Conservation (phyloP, 2,113 vertebrate species). For the Saimiri boliviensis region DNA sequence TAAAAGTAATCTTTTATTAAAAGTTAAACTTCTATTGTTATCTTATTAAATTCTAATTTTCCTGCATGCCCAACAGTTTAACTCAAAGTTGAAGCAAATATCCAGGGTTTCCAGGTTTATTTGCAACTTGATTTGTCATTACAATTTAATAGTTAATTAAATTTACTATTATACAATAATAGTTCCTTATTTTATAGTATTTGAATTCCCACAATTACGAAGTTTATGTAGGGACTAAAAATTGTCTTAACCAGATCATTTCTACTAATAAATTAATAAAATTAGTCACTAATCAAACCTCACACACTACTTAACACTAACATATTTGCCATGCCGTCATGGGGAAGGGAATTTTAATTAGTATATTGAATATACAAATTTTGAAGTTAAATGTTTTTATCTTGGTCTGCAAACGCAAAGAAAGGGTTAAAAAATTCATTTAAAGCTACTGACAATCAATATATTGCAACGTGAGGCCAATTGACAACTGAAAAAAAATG, state of each 20-base stretch:
- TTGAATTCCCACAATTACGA: background rate
- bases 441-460: background rate
- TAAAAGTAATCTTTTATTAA: too few species aligned
- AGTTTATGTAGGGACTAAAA: background rate
- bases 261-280: background rate
- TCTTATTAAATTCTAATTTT: background rate
- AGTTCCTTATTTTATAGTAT: background rate
- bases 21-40: background rate
- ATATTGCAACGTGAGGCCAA: background rate
- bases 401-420: background rate
- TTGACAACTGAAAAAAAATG: background rate
- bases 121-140: background rate
- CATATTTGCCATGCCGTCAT: background rate
- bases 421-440: background rate
- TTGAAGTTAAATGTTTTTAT: background rate
- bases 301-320: background rate
- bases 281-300: background rate
- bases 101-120: background rate
- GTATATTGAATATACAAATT: background rate
- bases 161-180: too few species aligned
- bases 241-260: background rate
- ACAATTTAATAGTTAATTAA: background rate
- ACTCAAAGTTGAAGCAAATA: background rate
- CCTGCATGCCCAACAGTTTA: background rate
- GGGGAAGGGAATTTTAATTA: background rate